phyloP scores from a whole-genome alignment of 2,797 vertebrate species.

The Iguana delicatissima region DNA sequence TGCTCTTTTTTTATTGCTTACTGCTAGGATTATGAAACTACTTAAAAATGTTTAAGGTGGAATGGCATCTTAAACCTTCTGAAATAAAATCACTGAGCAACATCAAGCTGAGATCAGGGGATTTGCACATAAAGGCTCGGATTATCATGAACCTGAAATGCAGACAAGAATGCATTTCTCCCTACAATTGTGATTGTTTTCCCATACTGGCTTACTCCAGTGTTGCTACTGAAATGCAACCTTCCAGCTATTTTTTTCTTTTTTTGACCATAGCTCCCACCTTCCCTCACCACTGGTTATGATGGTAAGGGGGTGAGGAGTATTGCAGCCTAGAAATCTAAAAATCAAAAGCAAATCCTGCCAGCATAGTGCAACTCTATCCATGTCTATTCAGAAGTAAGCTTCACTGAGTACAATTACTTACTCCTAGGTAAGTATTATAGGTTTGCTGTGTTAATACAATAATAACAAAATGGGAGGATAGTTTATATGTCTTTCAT shows the following conservation, averaged over 20 bases:
- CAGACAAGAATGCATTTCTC: no score
- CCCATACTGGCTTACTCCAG: neutral
- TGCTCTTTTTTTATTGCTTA: neutral
- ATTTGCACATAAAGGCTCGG: neutral
- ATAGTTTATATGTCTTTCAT: neutral
- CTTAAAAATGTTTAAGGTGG: neutral
- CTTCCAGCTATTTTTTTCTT: neutral
- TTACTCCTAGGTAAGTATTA: neutral
- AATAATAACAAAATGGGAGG: neutral
- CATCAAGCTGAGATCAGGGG: neutral
- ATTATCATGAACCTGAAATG: neutral
- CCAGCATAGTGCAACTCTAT: no score
- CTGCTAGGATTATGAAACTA: neutral
- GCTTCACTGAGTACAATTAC: neutral
- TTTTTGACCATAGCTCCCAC: neutral
- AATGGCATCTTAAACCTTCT: neutral
- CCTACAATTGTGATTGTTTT: fast-evolving
- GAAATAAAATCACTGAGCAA: neutral
- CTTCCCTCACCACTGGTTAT: no score
- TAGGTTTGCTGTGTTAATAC: neutral
- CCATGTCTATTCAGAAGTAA: no score
- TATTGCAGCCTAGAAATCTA: no score
- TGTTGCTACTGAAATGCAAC: neutral
- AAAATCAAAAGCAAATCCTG: no score
- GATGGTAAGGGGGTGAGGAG: no score